A percentile compares a stretch with the other conserved stretches of the same genome.
Evolutionary conservation across 1,140 invertebrate species (phyloP).

Genomic region (Pentalonia nigronervosa): DNA sequence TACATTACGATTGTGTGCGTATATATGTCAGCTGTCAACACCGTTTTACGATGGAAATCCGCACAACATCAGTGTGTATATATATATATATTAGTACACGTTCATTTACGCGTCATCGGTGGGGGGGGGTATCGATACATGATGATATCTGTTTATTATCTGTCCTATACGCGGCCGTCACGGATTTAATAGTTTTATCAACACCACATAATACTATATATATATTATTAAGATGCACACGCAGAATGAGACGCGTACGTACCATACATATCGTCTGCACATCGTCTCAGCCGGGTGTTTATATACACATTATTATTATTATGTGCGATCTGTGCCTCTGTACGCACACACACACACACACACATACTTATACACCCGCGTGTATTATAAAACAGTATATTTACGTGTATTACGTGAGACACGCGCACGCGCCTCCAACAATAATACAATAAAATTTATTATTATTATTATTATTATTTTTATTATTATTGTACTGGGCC

Average conservation of each 20-base stretch:
- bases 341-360: neutral
- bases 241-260: neutral
- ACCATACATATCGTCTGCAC: neutral
- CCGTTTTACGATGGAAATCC: too few species aligned
- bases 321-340: neutral
- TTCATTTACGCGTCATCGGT: neutral
- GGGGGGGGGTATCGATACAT: neutral
- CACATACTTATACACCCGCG: neutral
- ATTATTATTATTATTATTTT: neutral
- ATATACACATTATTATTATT: neutral
- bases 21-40: too few species aligned
- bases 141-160: slow-evolving; percentile 1
- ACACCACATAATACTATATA: neutral
- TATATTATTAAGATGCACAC: neutral
- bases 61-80: too few species aligned
- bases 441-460: neutral
- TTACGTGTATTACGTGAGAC: neutral
- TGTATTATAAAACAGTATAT: neutral
- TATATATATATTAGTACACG: neutral
- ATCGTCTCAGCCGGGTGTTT: slow-evolving; percentile 36
- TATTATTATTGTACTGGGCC: neutral
- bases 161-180: neutral
- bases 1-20: too few species aligned
- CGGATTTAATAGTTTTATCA: slow-evolving; percentile 16
- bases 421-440: neutral